Evolutionary conservation across 2,113 vertebrate genomes (phyloP), one percentile per base, ranked within the genome.

Genomic region (Pavo muticus): DNA sequence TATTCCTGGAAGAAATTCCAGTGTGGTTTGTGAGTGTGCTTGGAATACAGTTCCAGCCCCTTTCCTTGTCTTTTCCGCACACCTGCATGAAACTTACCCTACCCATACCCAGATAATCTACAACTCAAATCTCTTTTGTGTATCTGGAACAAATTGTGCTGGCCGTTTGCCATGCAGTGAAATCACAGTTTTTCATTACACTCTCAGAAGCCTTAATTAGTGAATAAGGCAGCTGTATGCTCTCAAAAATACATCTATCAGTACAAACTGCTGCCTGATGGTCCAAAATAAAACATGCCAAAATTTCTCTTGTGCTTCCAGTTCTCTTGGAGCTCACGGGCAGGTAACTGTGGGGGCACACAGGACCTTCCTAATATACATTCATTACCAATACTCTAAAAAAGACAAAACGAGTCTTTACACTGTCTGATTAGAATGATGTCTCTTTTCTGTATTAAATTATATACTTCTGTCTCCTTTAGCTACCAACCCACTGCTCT

Each of bases 111-210:
- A 83, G 40, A 91, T 96, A 94, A 97, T 96, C 85, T 87, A 87
- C 94, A 94, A 95, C 94, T 94, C 96, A 92, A 74, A 92, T 95
- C 87, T 95, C 96, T 96, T 94, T 94, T 93, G 81, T 94, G 81
- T 94, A 94, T 96, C 96, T 95, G 89, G 96, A 97, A 96, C 94
- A 96, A 96, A 97, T 94, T 96, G 96, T 96, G 90, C 93, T 97
- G 97, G 96, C 96, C 7, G 54, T 93, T 94, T 96, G 96, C 96
- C 91, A 92, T 95, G 61, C 91, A 96, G 92, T 91, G 95, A 95
- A 96, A 95, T 88, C 56, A 30, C 57, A 72, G 67, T 93, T 97
- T 97, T 97, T 95, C 94, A 87, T 94, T 96, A 93, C 88, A 88
- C 81, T 93, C 94, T 96, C 94, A 70, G 90, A 97, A 96, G 83